Evolutionary conservation across 1,140 invertebrate genomes (phyloP), one percentile per base, ranked within the genome.

Genomic region (Caenorhabditis latens): DNA sequence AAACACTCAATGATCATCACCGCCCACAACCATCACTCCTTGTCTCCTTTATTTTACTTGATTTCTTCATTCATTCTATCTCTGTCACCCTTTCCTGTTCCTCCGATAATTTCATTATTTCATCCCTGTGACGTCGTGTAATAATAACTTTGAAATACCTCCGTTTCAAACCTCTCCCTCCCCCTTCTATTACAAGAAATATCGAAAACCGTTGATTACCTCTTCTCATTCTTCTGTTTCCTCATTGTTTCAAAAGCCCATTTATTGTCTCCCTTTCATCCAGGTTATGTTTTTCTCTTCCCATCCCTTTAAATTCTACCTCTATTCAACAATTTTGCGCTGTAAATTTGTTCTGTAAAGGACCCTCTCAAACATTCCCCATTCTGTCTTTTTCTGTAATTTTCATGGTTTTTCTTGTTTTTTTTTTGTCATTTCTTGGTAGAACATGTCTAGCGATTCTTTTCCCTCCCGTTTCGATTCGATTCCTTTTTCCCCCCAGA

Each of bases 111-210:
- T 53, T 53, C 46, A 46, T 50, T 24, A 32, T 32, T 13, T 53
- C 13, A 79, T 50, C 71, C 71, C 71, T 53, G 71, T 79, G 71
- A 79, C 71, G 71, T 24, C 71, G 71, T 79, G 71, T 79, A 79
- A 79, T 79, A 79, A 79, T 79, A 79, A 79, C 32, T 79, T 46
- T 50, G 16, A 50, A 79, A 79, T 79, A 79, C 71, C 71, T 53
- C 71, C 42, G 9, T 19, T 71, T 32, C 40, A 43, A 16, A 21
- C 50, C 40, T 32, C n/a, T 24, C 32, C n/a, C 46, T 79, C 71
- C 19, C n/a, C 46, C 24, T 42, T 24, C 46, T 32, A 8, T 46
- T 19, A 11, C 40, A 42, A 7, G n/a, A 50, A 79, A 50, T 50
- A 50, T 53, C 43, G 61, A 65, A 71, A 79, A 46, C 71, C 71